Conservation (phyloP, 2,888 invertebrate genomes). For the Synanthedon formicaeformis region DNA sequence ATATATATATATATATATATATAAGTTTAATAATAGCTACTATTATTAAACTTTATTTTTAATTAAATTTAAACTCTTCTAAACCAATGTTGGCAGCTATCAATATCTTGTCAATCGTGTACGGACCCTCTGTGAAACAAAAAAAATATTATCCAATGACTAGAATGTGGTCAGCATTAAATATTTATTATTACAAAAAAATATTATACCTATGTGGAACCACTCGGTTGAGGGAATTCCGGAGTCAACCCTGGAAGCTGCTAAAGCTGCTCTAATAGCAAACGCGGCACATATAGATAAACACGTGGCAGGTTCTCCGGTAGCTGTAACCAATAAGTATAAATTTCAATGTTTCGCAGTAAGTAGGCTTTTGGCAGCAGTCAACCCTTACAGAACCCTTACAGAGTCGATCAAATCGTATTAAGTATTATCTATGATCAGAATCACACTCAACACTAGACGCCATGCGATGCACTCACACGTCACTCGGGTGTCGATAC, state of each 20-base stretch:
- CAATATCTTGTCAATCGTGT: slow-evolving; percentile 24
- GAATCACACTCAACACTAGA: too few relatives aligned
- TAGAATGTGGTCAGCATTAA: background rate
- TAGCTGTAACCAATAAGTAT: slow-evolving; percentile 11
- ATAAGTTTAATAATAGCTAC: too few relatives aligned
- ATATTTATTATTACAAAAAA: background rate
- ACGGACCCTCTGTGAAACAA: slow-evolving; percentile 25
- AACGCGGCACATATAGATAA: slow-evolving; percentile 14
- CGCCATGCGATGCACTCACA: too few relatives aligned
- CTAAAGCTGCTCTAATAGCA: slow-evolving; percentile 3
- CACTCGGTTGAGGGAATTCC: slow-evolving; percentile 3
- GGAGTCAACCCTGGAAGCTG: slow-evolving; percentile 2
- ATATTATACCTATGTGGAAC: slow-evolving; percentile 3
- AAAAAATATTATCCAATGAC: background rate
- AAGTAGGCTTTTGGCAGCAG: too few relatives aligned
- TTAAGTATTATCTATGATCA: too few relatives aligned
- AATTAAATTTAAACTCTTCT: slow-evolving; percentile 1
- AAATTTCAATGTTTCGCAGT: background rate
- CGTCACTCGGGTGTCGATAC: too few relatives aligned
- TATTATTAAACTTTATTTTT: background rate
- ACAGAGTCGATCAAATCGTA: too few relatives aligned
- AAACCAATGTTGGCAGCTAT: slow-evolving; percentile 2
- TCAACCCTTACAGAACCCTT: too few relatives aligned
- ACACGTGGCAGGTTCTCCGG: slow-evolving; percentile 27
- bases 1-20: too few relatives aligned